phyloP scores from a whole-genome alignment of 2,113 vertebrate genomes.

The Herpetotheres cachinnans region DNA sequence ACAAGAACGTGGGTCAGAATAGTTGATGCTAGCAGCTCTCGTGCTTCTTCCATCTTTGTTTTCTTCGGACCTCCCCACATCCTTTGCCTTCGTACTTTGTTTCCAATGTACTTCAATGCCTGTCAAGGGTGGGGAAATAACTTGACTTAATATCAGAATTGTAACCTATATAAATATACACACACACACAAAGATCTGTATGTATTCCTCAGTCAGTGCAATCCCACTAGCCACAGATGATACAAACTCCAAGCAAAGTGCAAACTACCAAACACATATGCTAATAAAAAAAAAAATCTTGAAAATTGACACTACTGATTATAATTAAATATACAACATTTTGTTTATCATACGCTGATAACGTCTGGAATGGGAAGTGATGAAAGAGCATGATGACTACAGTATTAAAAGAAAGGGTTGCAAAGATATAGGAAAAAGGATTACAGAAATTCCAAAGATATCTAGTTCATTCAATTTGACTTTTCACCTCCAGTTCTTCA shows the following conservation, averaged over 20 bases:
- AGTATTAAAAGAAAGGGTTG: neutral
- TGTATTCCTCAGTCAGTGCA: neutral
- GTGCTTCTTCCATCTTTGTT: conserved; percentile 97
- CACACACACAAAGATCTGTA: accelerated
- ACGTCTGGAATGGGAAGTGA: neutral
- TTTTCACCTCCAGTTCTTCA: neutral
- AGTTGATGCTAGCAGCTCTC: conserved; percentile 93
- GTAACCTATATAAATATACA: neutral
- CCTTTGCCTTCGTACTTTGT: conserved; percentile 94
- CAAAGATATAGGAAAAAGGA: neutral
- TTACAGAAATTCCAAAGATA: neutral
- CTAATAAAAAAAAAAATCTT: neutral
- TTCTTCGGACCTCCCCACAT: conserved; percentile 99
- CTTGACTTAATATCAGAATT: neutral
- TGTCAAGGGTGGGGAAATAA: conserved; percentile 42
- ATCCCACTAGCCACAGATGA: neutral
- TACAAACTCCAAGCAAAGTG: neutral
- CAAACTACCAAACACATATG: neutral
- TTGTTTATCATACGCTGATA: neutral
- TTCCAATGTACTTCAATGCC: conserved; percentile 94
- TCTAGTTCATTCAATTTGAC: neutral
- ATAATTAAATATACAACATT: neutral
- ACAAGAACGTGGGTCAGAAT: conserved; percentile 94
- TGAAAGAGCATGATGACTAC: neutral
- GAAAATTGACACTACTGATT: neutral